These are phyloP conservation scores for Amphimallon solstitiale DNA, from an alignment of 2,888 invertebrate genomes.

Conservation along the genomic window DNA sequence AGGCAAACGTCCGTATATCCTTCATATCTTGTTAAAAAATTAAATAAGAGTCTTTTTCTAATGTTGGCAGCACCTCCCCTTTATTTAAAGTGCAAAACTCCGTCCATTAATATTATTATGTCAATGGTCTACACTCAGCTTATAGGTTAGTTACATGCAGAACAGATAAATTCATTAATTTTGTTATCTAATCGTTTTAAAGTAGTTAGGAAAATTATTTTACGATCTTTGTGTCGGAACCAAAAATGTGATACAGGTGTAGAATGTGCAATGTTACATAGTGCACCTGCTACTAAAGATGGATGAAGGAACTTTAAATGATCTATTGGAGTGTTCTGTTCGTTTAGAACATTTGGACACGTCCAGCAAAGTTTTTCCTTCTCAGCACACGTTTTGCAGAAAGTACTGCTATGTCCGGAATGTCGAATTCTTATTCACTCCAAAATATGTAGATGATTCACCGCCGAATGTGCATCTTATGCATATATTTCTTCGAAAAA, in stretches of 20 bases:
- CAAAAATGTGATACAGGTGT: too few species aligned
- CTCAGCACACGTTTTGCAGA: conserved; percentile 95
- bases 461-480: conserved; percentile 94
- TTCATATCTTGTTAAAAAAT: too few species aligned
- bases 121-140: too few species aligned
- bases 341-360: conserved; percentile 92
- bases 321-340: conserved; percentile 93
- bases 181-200: conserved; percentile 27
- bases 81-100: too few species aligned
- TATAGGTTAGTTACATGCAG: too few species aligned
- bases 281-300: conserved; percentile 62
- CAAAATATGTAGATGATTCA: conserved; percentile 87
- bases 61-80: too few species aligned
- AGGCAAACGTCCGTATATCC: too few species aligned
- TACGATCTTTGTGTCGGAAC: conserved; percentile 15
- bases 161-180: too few species aligned
- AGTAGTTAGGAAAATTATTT: conserved; percentile 6
- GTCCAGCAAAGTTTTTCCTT: conserved; percentile 91
- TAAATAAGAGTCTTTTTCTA: too few species aligned
- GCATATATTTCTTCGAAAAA: too few species aligned
- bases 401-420: conserved; percentile 94
- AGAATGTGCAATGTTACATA: conserved; percentile 36
- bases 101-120: too few species aligned
- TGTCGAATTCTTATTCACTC: conserved; percentile 86
- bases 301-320: conserved; percentile 91